Evolutionary conservation across 1,140 invertebrate species (phyloP), one percentile per base, ranked within the genome.

Genomic region (Leptopilina clavipes): DNA sequence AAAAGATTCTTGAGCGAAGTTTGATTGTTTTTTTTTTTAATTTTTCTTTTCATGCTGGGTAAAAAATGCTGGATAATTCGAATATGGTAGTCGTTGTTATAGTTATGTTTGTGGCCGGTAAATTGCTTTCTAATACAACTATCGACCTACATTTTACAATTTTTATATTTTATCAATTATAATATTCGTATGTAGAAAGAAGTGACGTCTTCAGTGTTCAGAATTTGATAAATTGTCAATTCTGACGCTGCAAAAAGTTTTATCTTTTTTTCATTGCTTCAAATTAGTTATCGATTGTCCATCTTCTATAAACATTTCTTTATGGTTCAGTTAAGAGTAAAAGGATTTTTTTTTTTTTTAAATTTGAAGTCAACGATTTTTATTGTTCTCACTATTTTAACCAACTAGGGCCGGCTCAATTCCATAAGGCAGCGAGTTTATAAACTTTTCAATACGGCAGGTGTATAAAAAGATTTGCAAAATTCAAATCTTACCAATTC

Each of bases 1-100:
- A 87, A 65, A 87, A 84, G 78, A 79, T 59, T 82, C 82, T 85
- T 86, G 84, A 88, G 85, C 83, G 81, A 85, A 81, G 82, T 86
- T 86, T 88, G 85, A 87, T 88, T 88, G 83, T 86, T 86, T 81
- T 81, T 59, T 65, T 77, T 81, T 79, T 86, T 88, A 83, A 87
- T 88, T 88, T 82, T 86, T 86, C 79, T 80, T 59, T 65, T 79
- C 37, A 80, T 80, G 70, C 82, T 76, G 79, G 78, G 78, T 86
- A 86, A 84, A 86, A 87, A 86, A 87, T 82, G 78, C 79, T 82
- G 81, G 78, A 85, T 74, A 82, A 83, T 83, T 84, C 74, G 80
- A 85, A 82, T 84, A 17, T 82, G 78, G 83, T 82, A 82, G 77
- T 88, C 86, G 86, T 88, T 88, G 86, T 87, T 79, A 31, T 31